phyloP scores from a whole-genome alignment of 2,888 invertebrate species.

The Ellobium chinense region DNA sequence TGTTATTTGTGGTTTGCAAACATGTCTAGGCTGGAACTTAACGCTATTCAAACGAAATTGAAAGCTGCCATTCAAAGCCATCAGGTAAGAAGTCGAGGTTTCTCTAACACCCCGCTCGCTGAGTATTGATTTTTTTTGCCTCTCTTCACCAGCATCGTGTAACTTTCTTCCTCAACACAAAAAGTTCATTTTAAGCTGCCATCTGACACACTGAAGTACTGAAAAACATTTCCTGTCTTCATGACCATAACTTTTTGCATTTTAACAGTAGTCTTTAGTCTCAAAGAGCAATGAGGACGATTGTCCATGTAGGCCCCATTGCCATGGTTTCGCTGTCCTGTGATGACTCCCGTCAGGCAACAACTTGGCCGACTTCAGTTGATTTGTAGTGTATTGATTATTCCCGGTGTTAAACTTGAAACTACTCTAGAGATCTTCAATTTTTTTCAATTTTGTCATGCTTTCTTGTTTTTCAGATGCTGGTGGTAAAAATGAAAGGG shows the following conservation, averaged over 20 bases:
- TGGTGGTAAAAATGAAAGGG: slow-evolving; percentile 72
- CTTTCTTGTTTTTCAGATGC: slow-evolving; percentile 62
- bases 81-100: slow-evolving; percentile 68
- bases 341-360: not conserved
- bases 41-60: slow-evolving; percentile 72
- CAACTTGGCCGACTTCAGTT: slow-evolving; percentile 29
- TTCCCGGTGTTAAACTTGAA: not conserved
- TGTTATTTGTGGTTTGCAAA: not conserved
- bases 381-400: slow-evolving; percentile 10
- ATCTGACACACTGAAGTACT: not conserved
- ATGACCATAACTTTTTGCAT: not conserved
- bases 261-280: not conserved
- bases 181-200: slow-evolving; percentile 12
- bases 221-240: not conserved
- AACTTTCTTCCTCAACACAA: slow-evolving; percentile 39
- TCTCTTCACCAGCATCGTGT: slow-evolving; percentile 29
- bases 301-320: not conserved
- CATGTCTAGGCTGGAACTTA: slow-evolving; percentile 60
- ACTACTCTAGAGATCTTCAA: not conserved
- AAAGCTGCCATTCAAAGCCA: slow-evolving; percentile 76
- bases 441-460: not conserved
- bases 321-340: slow-evolving; percentile 27
- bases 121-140: slow-evolving; percentile 43
- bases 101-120: slow-evolving; percentile 46
- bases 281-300: not conserved